A percentile compares a stretch with the other conserved stretches of the same genome.
These are phyloP conservation scores for Sclerodermus sp. DNA, from an alignment of 2,888 invertebrate genomes.

Conservation along the genomic window DNA sequence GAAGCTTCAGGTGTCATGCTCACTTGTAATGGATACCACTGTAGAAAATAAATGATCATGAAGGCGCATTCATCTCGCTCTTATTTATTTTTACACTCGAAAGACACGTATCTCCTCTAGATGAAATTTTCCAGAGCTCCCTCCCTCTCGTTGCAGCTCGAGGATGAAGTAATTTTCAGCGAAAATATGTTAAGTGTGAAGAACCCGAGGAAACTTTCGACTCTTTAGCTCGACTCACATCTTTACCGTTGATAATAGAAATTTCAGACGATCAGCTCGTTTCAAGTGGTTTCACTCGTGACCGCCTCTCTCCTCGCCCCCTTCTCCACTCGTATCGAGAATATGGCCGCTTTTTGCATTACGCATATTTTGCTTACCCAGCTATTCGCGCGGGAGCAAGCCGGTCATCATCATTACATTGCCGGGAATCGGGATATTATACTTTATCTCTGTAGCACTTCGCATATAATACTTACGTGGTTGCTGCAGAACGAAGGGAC, in stretches of 20 bases:
- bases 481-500: slow-evolving; percentile 1
- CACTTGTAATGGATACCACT: too few species aligned
- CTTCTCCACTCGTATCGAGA: slow-evolving; percentile 31
- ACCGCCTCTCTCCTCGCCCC: not conserved
- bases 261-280: slow-evolving; percentile 15
- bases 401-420: slow-evolving; percentile 57
- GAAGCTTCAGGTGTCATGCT: too few species aligned
- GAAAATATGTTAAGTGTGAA: too few species aligned
- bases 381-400: slow-evolving; percentile 46
- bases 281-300: not conserved
- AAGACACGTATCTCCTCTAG: too few species aligned
- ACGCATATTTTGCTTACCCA: slow-evolving; percentile 44
- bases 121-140: too few species aligned
- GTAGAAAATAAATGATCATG: too few species aligned
- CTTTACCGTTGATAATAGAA: slow-evolving; percentile 30
- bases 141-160: too few species aligned
- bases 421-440: slow-evolving; percentile 56
- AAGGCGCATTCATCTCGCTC: too few species aligned
- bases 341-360: slow-evolving; percentile 53
- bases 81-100: too few species aligned
- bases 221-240: slow-evolving; percentile 5
- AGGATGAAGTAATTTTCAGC: too few species aligned
- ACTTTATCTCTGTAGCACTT: slow-evolving; percentile 50
- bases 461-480: slow-evolving; percentile 6
- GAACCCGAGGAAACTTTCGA: not conserved